A percentile compares a stretch with the other conserved stretches of the same genome.
Conservation (phyloP, 2,113 vertebrate species). For the Marmota monax region DNA sequence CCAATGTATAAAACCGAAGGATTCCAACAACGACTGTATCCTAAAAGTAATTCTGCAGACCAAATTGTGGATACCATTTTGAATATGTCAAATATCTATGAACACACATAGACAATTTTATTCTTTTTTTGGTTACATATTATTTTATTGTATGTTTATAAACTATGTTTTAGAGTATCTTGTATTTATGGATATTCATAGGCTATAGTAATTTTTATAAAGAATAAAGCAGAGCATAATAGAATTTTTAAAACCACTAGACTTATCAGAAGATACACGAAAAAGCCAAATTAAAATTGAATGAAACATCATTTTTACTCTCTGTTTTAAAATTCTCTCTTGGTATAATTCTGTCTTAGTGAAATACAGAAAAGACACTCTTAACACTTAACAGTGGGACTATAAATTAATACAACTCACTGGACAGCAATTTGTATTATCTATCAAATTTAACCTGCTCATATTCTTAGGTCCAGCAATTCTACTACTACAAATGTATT, state of each 20-base stretch:
- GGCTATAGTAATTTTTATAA: conserved; percentile 38
- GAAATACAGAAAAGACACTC: not conserved
- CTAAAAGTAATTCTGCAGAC: not conserved
- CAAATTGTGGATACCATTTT: not conserved
- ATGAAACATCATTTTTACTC: conserved; percentile 28
- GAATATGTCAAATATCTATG: not conserved
- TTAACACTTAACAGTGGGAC: not conserved
- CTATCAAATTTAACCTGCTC: not conserved
- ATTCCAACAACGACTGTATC: not conserved
- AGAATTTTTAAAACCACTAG: conserved; percentile 26
- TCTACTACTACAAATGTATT: conserved; percentile 22
- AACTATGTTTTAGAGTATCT: not conserved
- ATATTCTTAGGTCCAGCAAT: conserved; percentile 8
- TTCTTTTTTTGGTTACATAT: conserved; percentile 3
- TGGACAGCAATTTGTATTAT: not conserved
- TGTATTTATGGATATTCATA: not conserved
- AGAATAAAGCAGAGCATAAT: conserved; percentile 10
- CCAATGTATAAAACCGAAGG: not conserved
- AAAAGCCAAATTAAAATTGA: conserved; percentile 36
- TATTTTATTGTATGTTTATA: not conserved
- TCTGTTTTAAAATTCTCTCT: not conserved
- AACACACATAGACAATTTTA: not conserved
- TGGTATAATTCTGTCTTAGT: conserved; percentile 1
- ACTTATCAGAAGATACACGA: conserved; percentile 45
- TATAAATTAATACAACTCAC: not conserved